Conservation (phyloP, 2,888 invertebrate genomes). For the Yponomeuta evonymella region DNA sequence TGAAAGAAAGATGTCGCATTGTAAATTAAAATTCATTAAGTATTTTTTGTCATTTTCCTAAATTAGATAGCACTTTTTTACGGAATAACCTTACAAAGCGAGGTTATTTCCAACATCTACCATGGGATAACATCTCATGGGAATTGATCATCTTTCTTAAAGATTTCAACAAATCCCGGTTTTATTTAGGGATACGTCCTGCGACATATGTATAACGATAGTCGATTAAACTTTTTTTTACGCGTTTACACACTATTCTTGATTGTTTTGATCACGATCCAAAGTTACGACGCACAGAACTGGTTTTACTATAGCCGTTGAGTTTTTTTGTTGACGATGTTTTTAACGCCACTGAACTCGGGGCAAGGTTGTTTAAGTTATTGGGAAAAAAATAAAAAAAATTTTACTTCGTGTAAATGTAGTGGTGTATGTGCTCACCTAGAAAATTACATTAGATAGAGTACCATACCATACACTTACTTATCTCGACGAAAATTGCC, state of each 20-base stretch:
- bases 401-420: too few species aligned
- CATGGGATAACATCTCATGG: too few species aligned
- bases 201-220: neutral
- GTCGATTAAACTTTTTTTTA: neutral
- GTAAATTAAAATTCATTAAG: too few species aligned
- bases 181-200: too few species aligned
- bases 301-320: neutral
- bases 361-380: neutral
- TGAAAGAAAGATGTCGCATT: too few species aligned
- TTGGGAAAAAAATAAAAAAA: neutral
- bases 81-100: too few species aligned
- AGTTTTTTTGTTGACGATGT: neutral
- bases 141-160: too few species aligned
- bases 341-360: neutral
- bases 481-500: neutral
- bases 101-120: too few species aligned
- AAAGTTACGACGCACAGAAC: neutral
- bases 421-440: neutral
- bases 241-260: neutral
- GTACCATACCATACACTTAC: neutral
- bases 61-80: too few species aligned
- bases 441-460: neutral
- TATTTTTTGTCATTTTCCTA: too few species aligned
- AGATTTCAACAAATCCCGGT: too few species aligned
- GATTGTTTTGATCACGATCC: neutral